Base-by-base conservation (phyloP, 2,888 invertebrate species). In the Pollenia angustigena region DNA sequence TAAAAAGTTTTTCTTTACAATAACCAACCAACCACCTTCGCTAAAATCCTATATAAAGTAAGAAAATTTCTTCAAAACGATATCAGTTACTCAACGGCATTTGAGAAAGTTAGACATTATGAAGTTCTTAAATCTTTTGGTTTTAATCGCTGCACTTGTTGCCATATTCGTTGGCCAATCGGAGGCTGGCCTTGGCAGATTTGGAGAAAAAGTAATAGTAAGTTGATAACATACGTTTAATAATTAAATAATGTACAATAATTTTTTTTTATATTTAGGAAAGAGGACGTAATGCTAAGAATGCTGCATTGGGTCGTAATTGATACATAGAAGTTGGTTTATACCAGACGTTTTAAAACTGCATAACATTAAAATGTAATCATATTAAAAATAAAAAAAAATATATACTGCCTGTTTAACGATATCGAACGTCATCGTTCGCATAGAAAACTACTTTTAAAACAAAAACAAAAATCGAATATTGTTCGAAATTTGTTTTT, bases 11-110 rank as follows among this genome's bases (percentile, higher is more conserved):
- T 56, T 56, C 7, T 58, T 32, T 32, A 2, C 1, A 32, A 4
- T 32, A 32, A 32, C 32, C 32, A 32, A n/a, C n/a, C n/a, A n/a
- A n/a, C n/a, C n/a, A n/a, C n/a, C n/a, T n/a, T 32, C 32, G 32
- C 32, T 32, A 6, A 32, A 32, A 32, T 32, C 32, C 44, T 72
- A 72, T 72, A 56, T 71, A 72, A 72, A 40, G 7, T 72, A 32
- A 32, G 0, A 6, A 23, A 56, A 44, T 4, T 18, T 72, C 14
- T 12, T 0, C 14, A 14, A 14, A n/a, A 23, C 23, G 18, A 12
- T 44, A 18, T 14, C 18, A 72, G 56, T 72, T 18, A 46, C 18
- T 72, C 8, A 8, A 14, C 6, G 6, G 4, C 44, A 10, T 50
- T 75, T 10, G 12, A 62, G 46, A 50, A 16, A 40, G 1, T 16